These are phyloP conservation scores for Hemibagrus wyckioides DNA, from an alignment of 2,113 vertebrate species.

Conservation along the genomic window DNA sequence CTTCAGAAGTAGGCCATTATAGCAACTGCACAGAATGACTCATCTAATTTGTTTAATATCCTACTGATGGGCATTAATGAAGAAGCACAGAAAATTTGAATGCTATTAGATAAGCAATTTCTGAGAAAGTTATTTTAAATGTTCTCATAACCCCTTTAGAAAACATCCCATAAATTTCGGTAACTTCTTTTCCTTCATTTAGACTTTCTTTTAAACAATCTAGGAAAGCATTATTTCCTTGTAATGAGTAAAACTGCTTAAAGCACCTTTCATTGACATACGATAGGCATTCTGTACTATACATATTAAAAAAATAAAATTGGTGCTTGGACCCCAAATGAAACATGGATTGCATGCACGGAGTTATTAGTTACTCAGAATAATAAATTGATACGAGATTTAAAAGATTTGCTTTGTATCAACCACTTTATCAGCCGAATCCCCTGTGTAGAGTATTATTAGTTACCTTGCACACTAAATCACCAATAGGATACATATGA, in stretches of 20 bases:
- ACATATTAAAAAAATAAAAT: neutral
- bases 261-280: neutral
- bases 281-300: neutral
- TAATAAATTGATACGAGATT: neutral
- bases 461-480: slow-evolving; percentile 17
- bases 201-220: too few species aligned
- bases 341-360: neutral
- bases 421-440: neutral
- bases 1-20: neutral
- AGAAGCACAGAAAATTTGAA: neutral
- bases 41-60: neutral
- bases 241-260: neutral
- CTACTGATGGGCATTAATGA: neutral
- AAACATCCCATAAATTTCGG: neutral
- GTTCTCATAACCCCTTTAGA: neutral
- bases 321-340: neutral
- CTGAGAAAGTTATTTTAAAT: neutral
- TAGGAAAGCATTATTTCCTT: neutral
- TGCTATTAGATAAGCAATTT: neutral
- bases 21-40: neutral
- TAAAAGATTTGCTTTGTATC: neutral
- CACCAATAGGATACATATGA: slow-evolving; percentile 16
- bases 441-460: neutral
- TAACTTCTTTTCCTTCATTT: too few species aligned
- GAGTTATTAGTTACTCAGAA: neutral